Conservation (phyloP, 1,140 invertebrate genomes). For the Papilio polyxenes region DNA sequence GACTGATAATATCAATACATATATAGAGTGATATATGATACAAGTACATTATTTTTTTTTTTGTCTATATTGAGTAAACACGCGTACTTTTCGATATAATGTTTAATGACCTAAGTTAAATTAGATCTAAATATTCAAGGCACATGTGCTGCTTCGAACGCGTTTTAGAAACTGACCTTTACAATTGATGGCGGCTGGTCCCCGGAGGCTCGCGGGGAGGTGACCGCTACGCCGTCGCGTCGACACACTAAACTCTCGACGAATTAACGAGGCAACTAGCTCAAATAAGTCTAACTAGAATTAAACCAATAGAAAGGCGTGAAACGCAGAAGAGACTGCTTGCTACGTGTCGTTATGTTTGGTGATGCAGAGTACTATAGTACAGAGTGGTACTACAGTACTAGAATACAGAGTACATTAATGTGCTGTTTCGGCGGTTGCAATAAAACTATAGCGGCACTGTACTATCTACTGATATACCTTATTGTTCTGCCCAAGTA, state of each 20-base stretch:
- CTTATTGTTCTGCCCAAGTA: too few species aligned
- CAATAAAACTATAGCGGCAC: too few species aligned
- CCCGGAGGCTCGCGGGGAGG: neutral
- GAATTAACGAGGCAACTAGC: neutral
- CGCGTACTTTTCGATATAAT: neutral
- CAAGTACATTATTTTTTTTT: too few species aligned
- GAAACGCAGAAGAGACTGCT: neutral
- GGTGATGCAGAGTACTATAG: too few species aligned
- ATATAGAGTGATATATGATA: too few species aligned
- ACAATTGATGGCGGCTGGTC: slow-evolving; percentile 4
- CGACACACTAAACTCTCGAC: neutral
- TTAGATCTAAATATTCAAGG: slow-evolving; percentile 15
- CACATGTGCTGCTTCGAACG: neutral
- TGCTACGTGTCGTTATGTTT: neutral
- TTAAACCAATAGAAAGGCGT: neutral
- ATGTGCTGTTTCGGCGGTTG: too few species aligned
- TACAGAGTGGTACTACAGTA: too few species aligned
- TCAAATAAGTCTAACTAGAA: neutral
- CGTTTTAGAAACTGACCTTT: slow-evolving; percentile 1
- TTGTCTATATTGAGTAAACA: neutral
- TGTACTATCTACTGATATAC: too few species aligned
- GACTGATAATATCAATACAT: too few species aligned
- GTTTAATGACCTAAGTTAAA: slow-evolving; percentile 7
- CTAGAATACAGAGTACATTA: too few species aligned
- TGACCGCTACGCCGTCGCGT: neutral